Evolutionary conservation across 2,113 vertebrate species (phyloP).

Genomic region (Colaptes auratus): DNA sequence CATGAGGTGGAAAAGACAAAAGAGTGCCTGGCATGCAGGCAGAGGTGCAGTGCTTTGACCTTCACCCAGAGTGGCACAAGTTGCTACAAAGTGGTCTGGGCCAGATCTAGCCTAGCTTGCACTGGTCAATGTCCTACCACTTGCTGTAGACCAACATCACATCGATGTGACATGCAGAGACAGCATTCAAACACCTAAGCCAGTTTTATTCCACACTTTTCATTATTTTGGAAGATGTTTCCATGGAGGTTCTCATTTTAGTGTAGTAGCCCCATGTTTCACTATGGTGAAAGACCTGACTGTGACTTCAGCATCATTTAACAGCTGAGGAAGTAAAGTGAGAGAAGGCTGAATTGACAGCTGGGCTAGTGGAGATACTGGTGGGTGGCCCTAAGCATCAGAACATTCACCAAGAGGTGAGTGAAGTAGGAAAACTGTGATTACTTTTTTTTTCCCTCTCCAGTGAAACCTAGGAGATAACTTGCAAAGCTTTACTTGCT

Average conservation of each 20-base stretch:
- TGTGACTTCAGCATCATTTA: not conserved
- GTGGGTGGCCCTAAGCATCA: not conserved
- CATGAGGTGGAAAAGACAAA: not conserved
- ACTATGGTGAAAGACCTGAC: not conserved
- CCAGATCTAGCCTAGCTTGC: not conserved
- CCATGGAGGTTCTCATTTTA: not conserved
- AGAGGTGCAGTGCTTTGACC: not conserved
- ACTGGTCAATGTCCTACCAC: not conserved
- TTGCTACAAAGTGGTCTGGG: not conserved
- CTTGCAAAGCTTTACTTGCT: not conserved
- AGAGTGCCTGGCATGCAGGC: not conserved
- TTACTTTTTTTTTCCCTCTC: not conserved
- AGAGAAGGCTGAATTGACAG: not conserved
- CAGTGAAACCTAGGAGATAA: not conserved
- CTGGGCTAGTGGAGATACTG: not conserved
- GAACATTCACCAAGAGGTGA: not conserved
- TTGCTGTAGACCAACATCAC: not conserved
- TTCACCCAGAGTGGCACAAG: not conserved
- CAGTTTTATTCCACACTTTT: not conserved
- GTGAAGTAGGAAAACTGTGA: not conserved
- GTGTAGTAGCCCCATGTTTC: not conserved
- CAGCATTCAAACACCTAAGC: not conserved
- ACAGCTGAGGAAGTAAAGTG: conserved; percentile 3
- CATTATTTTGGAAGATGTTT: not conserved
- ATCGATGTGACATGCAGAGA: not conserved